phyloP scores from a whole-genome alignment of 2,797 vertebrate species.

The Nyctibius grandis region DNA sequence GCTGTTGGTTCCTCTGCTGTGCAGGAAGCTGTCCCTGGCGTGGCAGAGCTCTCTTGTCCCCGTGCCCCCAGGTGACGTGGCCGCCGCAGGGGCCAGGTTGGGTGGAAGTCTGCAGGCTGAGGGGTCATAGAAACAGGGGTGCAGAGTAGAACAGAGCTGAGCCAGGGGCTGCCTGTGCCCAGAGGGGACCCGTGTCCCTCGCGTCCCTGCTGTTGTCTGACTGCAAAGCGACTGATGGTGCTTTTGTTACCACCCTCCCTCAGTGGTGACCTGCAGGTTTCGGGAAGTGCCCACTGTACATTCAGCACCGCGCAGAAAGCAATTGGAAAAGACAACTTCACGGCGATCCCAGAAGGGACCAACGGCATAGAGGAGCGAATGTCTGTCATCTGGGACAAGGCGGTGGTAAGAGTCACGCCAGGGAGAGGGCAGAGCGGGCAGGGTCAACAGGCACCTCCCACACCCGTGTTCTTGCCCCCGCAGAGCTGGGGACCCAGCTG shows the following conservation, averaged over 20 bases:
- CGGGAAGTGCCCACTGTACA: slow-evolving; percentile 93
- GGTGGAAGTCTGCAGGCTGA: neutral
- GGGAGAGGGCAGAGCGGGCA: neutral
- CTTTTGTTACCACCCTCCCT: neutral
- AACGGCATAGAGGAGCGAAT: slow-evolving; percentile 96
- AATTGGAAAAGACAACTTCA: slow-evolving; percentile 97
- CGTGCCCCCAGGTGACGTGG: rapidly evolving
- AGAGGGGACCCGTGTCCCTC: neutral
- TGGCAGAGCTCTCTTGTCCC: neutral
- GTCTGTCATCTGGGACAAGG: slow-evolving; percentile 97
- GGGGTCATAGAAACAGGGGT: neutral
- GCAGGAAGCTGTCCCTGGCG: neutral
- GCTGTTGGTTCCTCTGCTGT: neutral
- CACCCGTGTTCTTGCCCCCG: rapidly evolving
- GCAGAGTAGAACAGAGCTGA: neutral
- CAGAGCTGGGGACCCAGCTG: neutral
- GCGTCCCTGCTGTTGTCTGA: neutral
- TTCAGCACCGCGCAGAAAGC: slow-evolving; percentile 98
- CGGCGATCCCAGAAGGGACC: slow-evolving; percentile 93
- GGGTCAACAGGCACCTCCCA: neutral
- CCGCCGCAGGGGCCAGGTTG: rapidly evolving
- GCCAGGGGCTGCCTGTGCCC: rapidly evolving
- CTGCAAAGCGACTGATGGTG: neutral
- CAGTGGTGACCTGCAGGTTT: slow-evolving; percentile 93
- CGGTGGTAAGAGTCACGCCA: slow-evolving; percentile 82